Conservation (phyloP, 1,140 invertebrate species). For the Heliothis subflexa region DNA sequence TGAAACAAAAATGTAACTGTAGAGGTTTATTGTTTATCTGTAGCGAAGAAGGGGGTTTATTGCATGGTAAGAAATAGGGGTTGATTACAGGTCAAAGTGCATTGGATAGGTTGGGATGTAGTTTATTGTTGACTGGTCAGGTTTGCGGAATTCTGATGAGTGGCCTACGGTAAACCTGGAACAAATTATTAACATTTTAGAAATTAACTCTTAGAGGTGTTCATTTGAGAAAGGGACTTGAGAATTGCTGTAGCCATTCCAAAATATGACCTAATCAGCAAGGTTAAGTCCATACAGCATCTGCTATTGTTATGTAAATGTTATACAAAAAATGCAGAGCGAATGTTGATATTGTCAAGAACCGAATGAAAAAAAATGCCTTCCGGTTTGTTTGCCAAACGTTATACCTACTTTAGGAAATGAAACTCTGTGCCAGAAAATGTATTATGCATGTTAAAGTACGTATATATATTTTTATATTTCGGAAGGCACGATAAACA, state of each 20-base stretch:
- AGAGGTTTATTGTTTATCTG: background rate
- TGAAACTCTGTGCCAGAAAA: background rate
- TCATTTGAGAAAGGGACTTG: background rate
- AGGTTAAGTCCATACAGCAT: no score
- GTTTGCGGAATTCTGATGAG: background rate
- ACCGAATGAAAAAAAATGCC: no score
- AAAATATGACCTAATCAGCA: no score
- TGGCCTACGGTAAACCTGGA: conserved; percentile 33
- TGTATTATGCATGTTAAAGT: background rate
- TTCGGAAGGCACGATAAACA: no score
- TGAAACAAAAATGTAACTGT: background rate
- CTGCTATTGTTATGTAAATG: no score
- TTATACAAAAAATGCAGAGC: no score
- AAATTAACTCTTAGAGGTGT: no score
- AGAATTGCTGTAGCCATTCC: no score
- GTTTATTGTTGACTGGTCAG: background rate
- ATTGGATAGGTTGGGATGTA: background rate
- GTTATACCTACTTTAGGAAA: background rate
- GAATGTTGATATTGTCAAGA: no score
- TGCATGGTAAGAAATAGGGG: no score
- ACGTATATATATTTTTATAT: no score
- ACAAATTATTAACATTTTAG: background rate
- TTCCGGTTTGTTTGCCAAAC: background rate
- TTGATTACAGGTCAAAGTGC: background rate
- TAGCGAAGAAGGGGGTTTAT: background rate